Percentiles rank a stretch among this genome's conserved stretches.
Conservation (phyloP, 2,797 vertebrate species). For the Pterois miles region DNA sequence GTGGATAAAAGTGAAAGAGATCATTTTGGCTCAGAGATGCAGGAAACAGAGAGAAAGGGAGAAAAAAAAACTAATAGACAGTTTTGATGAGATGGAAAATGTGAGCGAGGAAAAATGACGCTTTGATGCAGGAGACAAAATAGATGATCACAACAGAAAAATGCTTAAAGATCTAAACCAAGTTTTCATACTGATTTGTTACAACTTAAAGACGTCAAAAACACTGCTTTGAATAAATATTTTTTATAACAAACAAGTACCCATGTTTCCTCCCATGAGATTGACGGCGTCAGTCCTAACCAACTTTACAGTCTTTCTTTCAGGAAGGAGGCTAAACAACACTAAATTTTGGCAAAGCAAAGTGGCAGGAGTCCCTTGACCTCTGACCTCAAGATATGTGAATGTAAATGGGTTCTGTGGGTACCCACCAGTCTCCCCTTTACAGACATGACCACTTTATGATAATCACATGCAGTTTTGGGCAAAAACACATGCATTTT, state of each 20-base stretch:
- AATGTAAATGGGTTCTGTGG: too few species aligned
- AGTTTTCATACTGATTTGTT: neutral
- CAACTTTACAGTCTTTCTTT: too few species aligned
- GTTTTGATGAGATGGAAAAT: constrained; percentile 6
- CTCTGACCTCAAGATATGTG: too few species aligned
- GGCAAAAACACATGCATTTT: too few species aligned
- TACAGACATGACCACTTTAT: too few species aligned
- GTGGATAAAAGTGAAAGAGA: neutral
- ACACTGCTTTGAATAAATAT: neutral
- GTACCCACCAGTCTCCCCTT: too few species aligned
- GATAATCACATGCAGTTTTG: too few species aligned
- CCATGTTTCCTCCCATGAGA: neutral
- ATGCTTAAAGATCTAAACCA: neutral
- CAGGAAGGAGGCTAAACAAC: too few species aligned
- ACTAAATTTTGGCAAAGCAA: fast-evolving
- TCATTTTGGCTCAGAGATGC: neutral
- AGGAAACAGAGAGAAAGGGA: neutral
- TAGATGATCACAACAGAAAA: neutral
- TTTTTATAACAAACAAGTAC: neutral
- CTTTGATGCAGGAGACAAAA: neutral
- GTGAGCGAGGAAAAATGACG: neutral
- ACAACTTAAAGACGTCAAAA: neutral
- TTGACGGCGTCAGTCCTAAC: too few species aligned
- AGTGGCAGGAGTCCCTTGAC: too few species aligned
- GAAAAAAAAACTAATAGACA: neutral